Percentiles rank a stretch among this genome's conserved stretches.
Conservation (phyloP, 2,888 invertebrate species). For the Athalia circularis region DNA sequence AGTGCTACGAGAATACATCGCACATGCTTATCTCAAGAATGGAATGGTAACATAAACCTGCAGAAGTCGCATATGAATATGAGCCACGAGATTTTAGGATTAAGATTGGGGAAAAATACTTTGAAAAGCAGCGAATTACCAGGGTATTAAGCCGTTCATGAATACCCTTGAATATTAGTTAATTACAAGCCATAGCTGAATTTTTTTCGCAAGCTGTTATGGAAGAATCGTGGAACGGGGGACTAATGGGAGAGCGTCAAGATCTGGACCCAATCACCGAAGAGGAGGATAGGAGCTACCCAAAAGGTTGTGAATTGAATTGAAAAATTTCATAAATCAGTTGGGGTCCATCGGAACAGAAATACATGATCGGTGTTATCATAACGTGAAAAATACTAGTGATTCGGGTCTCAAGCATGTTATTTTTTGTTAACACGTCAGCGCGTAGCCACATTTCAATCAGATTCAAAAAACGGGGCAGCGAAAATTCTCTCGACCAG, state of each 20-base stretch:
- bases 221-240: slow-evolving; percentile 60
- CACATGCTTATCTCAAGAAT: too few relatives aligned
- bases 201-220: slow-evolving; percentile 50
- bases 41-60: too few relatives aligned
- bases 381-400: too few relatives aligned
- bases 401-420: too few relatives aligned
- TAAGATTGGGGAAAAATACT: too few relatives aligned
- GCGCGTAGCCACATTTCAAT: background rate
- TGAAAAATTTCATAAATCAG: background rate
- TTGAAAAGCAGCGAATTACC: too few relatives aligned
- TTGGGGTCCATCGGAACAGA: background rate
- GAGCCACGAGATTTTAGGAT: too few relatives aligned
- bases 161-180: too few relatives aligned
- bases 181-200: background rate
- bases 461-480: background rate
- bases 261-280: slow-evolving; percentile 64
- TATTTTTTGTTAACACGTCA: too few relatives aligned
- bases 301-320: slow-evolving; percentile 56
- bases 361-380: background rate
- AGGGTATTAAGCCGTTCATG: too few relatives aligned
- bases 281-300: slow-evolving; percentile 60
- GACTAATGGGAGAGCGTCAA: slow-evolving; percentile 55
- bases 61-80: too few relatives aligned
- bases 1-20: too few relatives aligned
- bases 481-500: background rate